A percentile compares a stretch with the other conserved stretches of the same genome.
These are phyloP conservation scores for Orbicella faveolata DNA, from an alignment of 64 coral and sea anemone genomes.

Conservation along the genomic window DNA sequence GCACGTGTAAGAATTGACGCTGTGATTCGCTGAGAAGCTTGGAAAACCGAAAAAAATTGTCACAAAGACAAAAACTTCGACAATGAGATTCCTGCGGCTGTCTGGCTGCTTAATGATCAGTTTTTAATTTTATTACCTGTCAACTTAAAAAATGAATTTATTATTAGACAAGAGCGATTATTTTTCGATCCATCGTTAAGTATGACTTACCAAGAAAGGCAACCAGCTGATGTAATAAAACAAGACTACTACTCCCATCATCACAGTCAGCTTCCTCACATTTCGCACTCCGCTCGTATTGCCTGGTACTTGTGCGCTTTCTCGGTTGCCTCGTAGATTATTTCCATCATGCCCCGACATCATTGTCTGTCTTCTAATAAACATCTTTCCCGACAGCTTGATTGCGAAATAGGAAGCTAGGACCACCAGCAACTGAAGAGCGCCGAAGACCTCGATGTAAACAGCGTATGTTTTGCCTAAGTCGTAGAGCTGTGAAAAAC, in stretches of 20 bases:
- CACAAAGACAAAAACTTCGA: no score
- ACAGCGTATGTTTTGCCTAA: slow-evolving; percentile 66
- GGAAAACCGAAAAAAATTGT: no score
- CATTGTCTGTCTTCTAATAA: slow-evolving; percentile 69
- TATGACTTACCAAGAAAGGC: slow-evolving; percentile 86
- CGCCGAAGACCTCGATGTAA: slow-evolving; percentile 53
- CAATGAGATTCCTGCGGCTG: no score
- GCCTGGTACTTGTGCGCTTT: not conserved
- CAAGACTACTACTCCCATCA: slow-evolving; percentile 81
- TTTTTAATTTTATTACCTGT: not conserved
- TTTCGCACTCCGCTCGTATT: slow-evolving; percentile 61
- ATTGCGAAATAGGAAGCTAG: slow-evolving; percentile 74
- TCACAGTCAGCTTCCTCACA: slow-evolving; percentile 50
- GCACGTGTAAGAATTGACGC: no score
- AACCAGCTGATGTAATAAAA: slow-evolving; percentile 93
- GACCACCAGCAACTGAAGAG: slow-evolving; percentile 64
- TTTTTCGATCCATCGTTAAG: not conserved
- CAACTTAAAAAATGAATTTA: not conserved
- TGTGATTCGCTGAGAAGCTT: no score
- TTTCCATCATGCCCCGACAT: slow-evolving; percentile 23
- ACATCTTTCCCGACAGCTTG: slow-evolving; percentile 67
- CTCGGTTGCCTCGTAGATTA: not conserved
- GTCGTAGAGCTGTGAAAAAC: slow-evolving; percentile 77
- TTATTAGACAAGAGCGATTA: not conserved
- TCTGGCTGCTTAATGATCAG: not conserved